Evolutionary conservation across 1,140 invertebrate species (phyloP).

Genomic region (Notospermus geniculatus): DNA sequence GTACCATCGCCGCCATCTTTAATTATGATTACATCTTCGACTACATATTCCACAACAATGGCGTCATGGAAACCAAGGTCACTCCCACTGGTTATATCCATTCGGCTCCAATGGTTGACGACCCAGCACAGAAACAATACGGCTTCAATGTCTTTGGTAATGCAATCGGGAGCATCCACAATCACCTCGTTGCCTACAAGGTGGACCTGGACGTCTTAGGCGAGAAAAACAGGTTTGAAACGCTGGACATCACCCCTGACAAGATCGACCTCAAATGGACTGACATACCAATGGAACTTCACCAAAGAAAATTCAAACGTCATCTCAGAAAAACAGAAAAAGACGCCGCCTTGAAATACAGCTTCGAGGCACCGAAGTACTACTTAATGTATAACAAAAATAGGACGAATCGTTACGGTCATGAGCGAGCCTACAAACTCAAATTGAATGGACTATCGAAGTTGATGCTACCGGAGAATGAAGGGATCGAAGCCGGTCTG

Average conservation of each 20-base stretch:
- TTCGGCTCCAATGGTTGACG: slow-evolving; percentile 30
- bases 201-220: slow-evolving; percentile 46
- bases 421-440: slow-evolving; percentile 35
- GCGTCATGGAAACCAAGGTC: slow-evolving; percentile 41
- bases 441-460: slow-evolving; percentile 31
- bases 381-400: slow-evolving; percentile 35
- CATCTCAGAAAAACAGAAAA: slow-evolving; percentile 30
- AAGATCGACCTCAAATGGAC: slow-evolving; percentile 32
- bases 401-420: slow-evolving; percentile 24
- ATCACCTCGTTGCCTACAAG: slow-evolving; percentile 50
- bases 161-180: slow-evolving; percentile 41
- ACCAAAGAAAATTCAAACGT: slow-evolving; percentile 35
- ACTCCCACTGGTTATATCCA: slow-evolving; percentile 44
- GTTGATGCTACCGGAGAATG: slow-evolving; percentile 31
- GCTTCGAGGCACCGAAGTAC: slow-evolving; percentile 42
- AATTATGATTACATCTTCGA: slow-evolving; percentile 54
- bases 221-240: slow-evolving; percentile 40
- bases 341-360: slow-evolving; percentile 34
- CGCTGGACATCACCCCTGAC: slow-evolving; percentile 36
- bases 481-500: slow-evolving; percentile 32
- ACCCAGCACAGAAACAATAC: slow-evolving; percentile 31
- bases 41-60: slow-evolving; percentile 48
- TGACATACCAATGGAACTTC: slow-evolving; percentile 11
- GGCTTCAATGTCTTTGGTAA: slow-evolving; percentile 33
- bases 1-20: slow-evolving; percentile 42